phyloP scores from a whole-genome alignment of 2,888 invertebrate species.

The Urechis unicinctus region DNA sequence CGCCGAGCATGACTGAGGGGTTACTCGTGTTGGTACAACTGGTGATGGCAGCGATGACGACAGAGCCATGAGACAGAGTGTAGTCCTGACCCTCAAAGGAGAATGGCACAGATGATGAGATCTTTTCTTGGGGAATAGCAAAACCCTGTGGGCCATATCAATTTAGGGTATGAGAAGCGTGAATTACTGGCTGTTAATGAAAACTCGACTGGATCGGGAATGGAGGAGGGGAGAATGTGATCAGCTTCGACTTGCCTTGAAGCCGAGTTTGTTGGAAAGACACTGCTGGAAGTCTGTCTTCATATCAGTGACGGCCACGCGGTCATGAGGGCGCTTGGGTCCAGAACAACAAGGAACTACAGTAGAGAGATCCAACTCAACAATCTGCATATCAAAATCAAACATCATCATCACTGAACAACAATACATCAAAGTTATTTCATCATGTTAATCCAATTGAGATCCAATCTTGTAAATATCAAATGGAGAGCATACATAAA shows the following conservation, averaged over 20 bases:
- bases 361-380: constrained; percentile 76
- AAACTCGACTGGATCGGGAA: neutral
- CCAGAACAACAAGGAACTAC: constrained; percentile 94
- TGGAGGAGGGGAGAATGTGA: too few relatives aligned
- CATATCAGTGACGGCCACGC: constrained; percentile 85
- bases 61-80: constrained; percentile 78
- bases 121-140: constrained; percentile 65
- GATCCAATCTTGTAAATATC: constrained; percentile 75
- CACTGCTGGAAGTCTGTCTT: constrained; percentile 81
- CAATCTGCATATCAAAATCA: constrained; percentile 70
- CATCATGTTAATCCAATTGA: constrained; percentile 43
- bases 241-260: constrained; percentile 48
- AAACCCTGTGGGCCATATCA: constrained; percentile 74
- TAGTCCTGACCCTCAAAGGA: constrained; percentile 76
- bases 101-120: constrained; percentile 64
- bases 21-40: constrained; percentile 98
- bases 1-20: constrained; percentile 96
- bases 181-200: neutral
- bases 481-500: constrained; percentile 53
- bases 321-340: constrained; percentile 93
- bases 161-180: too few relatives aligned
- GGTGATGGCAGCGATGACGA: constrained; percentile 95
- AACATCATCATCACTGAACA: constrained; percentile 57
- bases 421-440: neutral
- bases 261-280: constrained; percentile 66